Percentiles rank a stretch among this genome's conserved stretches.
Evolutionary conservation across 2,888 invertebrate species (phyloP).

Genomic region (Nemotelus pantherinus): DNA sequence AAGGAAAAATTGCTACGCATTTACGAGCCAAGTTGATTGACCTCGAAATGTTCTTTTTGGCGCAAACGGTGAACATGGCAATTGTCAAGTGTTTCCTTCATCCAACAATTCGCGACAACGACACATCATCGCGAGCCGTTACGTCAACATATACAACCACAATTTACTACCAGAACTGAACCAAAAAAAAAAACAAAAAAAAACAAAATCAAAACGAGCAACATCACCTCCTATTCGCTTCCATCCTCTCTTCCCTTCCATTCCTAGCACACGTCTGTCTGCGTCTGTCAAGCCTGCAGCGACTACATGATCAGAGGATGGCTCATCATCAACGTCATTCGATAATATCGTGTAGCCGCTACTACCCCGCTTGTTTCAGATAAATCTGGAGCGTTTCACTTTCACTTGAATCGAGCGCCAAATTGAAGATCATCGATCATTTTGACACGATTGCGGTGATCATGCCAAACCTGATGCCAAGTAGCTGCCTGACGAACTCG

Average conservation of each 20-base stretch:
- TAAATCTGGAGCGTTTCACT: slow-evolving; percentile 42
- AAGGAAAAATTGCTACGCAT: slow-evolving; percentile 18
- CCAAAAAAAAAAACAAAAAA: neutral
- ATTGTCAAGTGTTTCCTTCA: slow-evolving; percentile 26
- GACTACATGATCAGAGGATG: slow-evolving; percentile 3
- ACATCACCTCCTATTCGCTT: slow-evolving; percentile 5
- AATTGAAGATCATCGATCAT: slow-evolving; percentile 43
- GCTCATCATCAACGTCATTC: slow-evolving; percentile 13
- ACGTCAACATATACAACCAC: slow-evolving; percentile 23
- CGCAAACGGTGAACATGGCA: slow-evolving; percentile 27
- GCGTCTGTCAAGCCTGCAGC: slow-evolving; percentile 8
- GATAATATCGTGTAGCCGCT: neutral
- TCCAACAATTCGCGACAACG: slow-evolving; percentile 18
- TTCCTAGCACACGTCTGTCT: neutral
- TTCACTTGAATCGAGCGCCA: slow-evolving; percentile 32
- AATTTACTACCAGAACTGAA: neutral
- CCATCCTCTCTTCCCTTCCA: too few species aligned
- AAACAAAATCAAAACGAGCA: neutral
- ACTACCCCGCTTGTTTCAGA: neutral
- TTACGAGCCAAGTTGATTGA: slow-evolving; percentile 38
- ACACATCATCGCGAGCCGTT: neutral
- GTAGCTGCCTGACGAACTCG: slow-evolving; percentile 23
- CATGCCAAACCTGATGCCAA: slow-evolving; percentile 38
- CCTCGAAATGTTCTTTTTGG: slow-evolving; percentile 42
- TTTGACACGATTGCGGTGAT: slow-evolving; percentile 28